phyloP scores from a whole-genome alignment of 2,113 vertebrate genomes.

The Cyrtonyx montezumae region DNA sequence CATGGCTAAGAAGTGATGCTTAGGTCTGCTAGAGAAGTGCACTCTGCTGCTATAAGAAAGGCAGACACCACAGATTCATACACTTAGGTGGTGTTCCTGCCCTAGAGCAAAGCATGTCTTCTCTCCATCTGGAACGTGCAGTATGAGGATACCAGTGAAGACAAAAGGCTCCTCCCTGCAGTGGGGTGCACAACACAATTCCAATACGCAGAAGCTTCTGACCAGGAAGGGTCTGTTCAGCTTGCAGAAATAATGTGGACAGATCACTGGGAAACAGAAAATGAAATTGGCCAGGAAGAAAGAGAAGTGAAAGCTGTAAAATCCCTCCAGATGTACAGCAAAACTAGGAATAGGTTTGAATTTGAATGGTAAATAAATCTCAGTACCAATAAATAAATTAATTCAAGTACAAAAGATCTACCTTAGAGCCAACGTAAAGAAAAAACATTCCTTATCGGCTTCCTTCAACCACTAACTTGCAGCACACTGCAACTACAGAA shows the following conservation, averaged over 20 bases:
- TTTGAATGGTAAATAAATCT: neutral
- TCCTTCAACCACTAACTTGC: neutral
- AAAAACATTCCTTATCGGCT: neutral
- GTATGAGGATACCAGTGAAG: neutral
- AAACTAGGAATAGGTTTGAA: neutral
- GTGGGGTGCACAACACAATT: rapidly evolving
- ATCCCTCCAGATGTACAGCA: neutral
- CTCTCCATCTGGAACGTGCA: rapidly evolving
- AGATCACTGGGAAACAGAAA: neutral
- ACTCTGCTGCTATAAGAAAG: neutral
- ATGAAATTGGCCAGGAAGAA: neutral
- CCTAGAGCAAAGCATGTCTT: neutral
- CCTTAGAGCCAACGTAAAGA: neutral
- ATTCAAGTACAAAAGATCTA: neutral
- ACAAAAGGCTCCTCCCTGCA: neutral
- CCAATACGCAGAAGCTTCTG: rapidly evolving
- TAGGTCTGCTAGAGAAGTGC: rapidly evolving
- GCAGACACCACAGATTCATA: rapidly evolving
- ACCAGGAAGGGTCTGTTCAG: no score
- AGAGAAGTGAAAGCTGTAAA: neutral
- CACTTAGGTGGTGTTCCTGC: rapidly evolving
- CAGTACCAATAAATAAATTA: neutral
- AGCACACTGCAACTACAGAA: neutral
- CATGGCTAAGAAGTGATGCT: neutral
- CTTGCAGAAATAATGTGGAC: neutral